These are phyloP conservation scores for Drosophila saltans DNA, from an alignment of 1,140 invertebrate genomes.

Conservation along the genomic window DNA sequence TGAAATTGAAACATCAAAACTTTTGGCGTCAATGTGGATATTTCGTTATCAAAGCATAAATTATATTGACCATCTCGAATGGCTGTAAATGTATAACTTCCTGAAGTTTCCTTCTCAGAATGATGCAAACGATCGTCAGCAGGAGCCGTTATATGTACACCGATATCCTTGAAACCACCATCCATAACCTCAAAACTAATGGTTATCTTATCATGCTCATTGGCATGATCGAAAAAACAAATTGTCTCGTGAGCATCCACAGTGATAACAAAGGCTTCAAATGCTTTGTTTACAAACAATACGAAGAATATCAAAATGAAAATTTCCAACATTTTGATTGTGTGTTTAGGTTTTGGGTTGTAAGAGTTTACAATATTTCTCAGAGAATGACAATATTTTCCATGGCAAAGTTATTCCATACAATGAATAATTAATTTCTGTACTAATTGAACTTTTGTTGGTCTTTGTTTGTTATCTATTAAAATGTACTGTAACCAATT, in stretches of 20 bases:
- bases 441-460: slow-evolving; percentile 39
- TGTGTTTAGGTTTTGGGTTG: not conserved
- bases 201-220: slow-evolving; percentile 42
- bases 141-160: slow-evolving; percentile 39
- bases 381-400: slow-evolving; percentile 19
- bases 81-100: slow-evolving; percentile 57
- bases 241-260: slow-evolving; percentile 60
- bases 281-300: not conserved
- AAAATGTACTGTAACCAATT: slow-evolving; percentile 14
- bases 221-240: slow-evolving; percentile 55
- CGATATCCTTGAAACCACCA: slow-evolving; percentile 67
- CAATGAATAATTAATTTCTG: slow-evolving; percentile 66
- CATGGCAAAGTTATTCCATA: slow-evolving; percentile 18
- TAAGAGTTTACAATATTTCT: not conserved
- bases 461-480: slow-evolving; percentile 9
- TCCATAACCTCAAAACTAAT: slow-evolving; percentile 70
- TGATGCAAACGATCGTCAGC: slow-evolving; percentile 21
- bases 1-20: slow-evolving; percentile 67
- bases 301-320: slow-evolving; percentile 13
- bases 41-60: slow-evolving; percentile 62
- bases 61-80: slow-evolving; percentile 29
- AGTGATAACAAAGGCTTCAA: slow-evolving; percentile 46
- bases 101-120: slow-evolving; percentile 34
- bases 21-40: slow-evolving; percentile 63
- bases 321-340: slow-evolving; percentile 36